Conservation (phyloP, 2,113 vertebrate species). For the Eira barbara region DNA sequence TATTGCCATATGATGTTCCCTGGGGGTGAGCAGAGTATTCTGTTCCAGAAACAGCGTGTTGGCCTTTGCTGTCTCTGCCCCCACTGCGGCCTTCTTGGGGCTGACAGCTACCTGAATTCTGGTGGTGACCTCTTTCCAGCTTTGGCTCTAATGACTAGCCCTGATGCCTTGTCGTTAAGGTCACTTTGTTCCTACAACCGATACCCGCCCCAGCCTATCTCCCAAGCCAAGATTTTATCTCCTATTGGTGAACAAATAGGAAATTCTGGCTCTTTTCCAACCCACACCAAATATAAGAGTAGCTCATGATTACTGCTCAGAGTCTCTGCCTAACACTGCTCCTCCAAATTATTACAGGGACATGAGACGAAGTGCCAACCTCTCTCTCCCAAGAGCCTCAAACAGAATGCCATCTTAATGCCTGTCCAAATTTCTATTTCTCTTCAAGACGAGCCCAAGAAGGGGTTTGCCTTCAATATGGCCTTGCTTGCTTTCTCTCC, state of each 20-base stretch:
- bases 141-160: background rate
- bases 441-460: background rate
- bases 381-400: background rate
- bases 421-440: background rate
- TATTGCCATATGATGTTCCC: background rate
- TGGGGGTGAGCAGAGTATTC: rapidly evolving
- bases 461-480: rapidly evolving
- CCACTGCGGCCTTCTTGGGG: too few relatives aligned
- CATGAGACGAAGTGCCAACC: background rate
- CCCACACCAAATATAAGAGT: background rate
- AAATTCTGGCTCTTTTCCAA: rapidly evolving
- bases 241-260: rapidly evolving
- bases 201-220: too few relatives aligned
- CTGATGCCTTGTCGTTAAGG: background rate
- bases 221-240: background rate
- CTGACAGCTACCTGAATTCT: background rate
- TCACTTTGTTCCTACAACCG: background rate
- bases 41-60: rapidly evolving
- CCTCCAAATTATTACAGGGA: background rate
- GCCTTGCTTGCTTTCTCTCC: background rate
- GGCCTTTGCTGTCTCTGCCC: rapidly evolving
- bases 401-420: background rate
- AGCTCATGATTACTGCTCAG: background rate
- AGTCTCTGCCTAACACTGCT: background rate
- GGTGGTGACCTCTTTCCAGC: background rate